Evolutionary conservation across 2,113 vertebrate genomes (phyloP), one percentile per base, ranked within the genome.

Genomic region (Zosterops hypoxanthus): DNA sequence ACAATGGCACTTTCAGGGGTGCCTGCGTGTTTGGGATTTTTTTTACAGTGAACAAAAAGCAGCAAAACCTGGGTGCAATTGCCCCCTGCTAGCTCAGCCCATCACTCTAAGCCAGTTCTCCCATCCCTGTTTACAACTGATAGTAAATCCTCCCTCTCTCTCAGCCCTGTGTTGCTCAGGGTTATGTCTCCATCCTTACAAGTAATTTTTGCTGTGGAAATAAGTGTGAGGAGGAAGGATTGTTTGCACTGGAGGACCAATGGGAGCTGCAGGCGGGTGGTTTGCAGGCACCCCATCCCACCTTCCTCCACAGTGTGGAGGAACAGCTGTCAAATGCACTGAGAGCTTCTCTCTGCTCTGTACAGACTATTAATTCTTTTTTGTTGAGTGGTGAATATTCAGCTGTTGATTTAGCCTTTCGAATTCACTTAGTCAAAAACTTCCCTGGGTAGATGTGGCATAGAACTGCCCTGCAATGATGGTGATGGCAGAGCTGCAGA

Each of bases 101-200:
- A 2, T 68, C 0, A 0, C 31, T 52, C 69, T n/a, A 46, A 53
- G 44, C 17, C n/a, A 3, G 18, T 46, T 86, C 31, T 82, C 21
- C 52, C 26, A 39, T 53, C 63, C 55, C 8, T 0, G 0, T 60
- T 28, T 73, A 25, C 21, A 60, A 9, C 8, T 46, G 56, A 10
- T 44, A 52, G 8, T 41, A 56, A 82, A 49, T 25, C 39, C 19
- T 88, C 60, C 22, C 28, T 44, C 47, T 72, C 64, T 25, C 44
- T 63, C 52, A 75, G 61, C 47, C 25, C 33, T 72, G 23, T 31
- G 1, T 57, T 66, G 78, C 61, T 85, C 9, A 1, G 50, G 34
- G 66, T 61, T 87, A 21, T 11, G 33, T 65, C 56, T 90, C 59
- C 28, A 6, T 81, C 72, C 33, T 61, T 42, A 39, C 39, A 57